Evolutionary conservation across 2,113 vertebrate genomes (phyloP).

Genomic region (Osmerus eperlanus): DNA sequence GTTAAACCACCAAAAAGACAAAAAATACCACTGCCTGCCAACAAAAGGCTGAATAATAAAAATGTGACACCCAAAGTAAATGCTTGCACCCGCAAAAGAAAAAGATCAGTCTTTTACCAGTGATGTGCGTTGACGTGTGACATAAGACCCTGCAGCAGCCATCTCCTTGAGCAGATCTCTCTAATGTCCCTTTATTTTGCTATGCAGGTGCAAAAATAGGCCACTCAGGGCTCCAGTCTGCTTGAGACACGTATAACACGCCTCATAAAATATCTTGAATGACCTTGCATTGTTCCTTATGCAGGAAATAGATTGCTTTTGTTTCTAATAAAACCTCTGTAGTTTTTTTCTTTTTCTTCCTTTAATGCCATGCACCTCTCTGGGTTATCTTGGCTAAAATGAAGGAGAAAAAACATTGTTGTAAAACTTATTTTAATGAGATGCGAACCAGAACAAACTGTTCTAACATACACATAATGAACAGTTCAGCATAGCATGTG

Average conservation of each 20-base stretch:
- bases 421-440: neutral
- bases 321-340: slow-evolving; percentile 1
- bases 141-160: neutral
- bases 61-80: slow-evolving; percentile 1
- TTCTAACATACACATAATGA: too few species aligned
- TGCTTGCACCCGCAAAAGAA: neutral
- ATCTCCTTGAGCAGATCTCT: neutral
- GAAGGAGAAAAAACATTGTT: neutral
- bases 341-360: too few species aligned
- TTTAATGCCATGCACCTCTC: neutral
- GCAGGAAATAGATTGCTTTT: neutral
- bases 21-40: neutral
- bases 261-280: slow-evolving; percentile 14
- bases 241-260: slow-evolving; percentile 4
- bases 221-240: neutral
- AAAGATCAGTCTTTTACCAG: neutral
- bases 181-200: neutral
- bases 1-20: neutral
- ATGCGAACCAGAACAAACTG: too few species aligned
- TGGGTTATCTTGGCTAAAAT: neutral
- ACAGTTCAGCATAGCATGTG: too few species aligned
- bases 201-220: neutral
- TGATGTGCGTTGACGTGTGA: neutral
- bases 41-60: neutral
- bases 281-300: slow-evolving; percentile 20